A percentile compares a stretch with the other conserved stretches of the same genome.
Evolutionary conservation across 1,140 invertebrate genomes (phyloP).

Genomic region (Drosophila sechellia): DNA sequence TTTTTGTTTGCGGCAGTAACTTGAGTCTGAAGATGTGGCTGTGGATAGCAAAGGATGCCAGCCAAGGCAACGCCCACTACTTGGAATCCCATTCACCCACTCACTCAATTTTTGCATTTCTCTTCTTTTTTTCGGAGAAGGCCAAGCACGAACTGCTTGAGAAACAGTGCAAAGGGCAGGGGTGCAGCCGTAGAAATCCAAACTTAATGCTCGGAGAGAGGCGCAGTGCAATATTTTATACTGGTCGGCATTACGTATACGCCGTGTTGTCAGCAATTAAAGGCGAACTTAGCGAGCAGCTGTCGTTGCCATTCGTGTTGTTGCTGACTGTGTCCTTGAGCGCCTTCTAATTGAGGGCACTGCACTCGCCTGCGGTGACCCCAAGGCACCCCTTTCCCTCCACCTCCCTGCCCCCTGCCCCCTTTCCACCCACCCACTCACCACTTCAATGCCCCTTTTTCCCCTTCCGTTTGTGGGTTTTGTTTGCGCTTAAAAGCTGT

Average conservation of each 20-base stretch:
- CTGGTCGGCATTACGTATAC: constrained; percentile 47
- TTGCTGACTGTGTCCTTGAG: constrained; percentile 63
- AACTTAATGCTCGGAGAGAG: constrained; percentile 23
- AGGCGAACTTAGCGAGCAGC: constrained; percentile 52
- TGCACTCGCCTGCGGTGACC: constrained; percentile 72
- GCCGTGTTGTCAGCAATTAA: constrained; percentile 64
- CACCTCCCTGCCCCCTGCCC: not conserved
- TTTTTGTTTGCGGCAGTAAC: constrained; percentile 50
- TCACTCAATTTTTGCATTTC: not conserved
- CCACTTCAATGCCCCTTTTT: not conserved
- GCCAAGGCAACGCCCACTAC: constrained; percentile 46
- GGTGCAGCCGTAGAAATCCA: constrained; percentile 49
- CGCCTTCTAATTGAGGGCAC: constrained; percentile 77
- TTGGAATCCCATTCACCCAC: constrained; percentile 9
- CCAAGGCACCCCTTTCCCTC: constrained; percentile 27
- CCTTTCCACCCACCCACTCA: not conserved
- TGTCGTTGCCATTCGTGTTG: constrained; percentile 56
- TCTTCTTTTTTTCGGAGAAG: constrained; percentile 37
- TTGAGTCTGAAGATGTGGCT: constrained; percentile 41
- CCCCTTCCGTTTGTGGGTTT: constrained; percentile 27
- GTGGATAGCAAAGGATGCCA: constrained; percentile 31
- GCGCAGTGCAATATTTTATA: constrained; percentile 15
- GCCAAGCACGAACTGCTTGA: constrained; percentile 58
- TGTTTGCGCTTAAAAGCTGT: constrained; percentile 54
- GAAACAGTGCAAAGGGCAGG: constrained; percentile 55